Evolutionary conservation across 2,797 vertebrate genomes (phyloP).

Genomic region (Phataginus tetradactyla): DNA sequence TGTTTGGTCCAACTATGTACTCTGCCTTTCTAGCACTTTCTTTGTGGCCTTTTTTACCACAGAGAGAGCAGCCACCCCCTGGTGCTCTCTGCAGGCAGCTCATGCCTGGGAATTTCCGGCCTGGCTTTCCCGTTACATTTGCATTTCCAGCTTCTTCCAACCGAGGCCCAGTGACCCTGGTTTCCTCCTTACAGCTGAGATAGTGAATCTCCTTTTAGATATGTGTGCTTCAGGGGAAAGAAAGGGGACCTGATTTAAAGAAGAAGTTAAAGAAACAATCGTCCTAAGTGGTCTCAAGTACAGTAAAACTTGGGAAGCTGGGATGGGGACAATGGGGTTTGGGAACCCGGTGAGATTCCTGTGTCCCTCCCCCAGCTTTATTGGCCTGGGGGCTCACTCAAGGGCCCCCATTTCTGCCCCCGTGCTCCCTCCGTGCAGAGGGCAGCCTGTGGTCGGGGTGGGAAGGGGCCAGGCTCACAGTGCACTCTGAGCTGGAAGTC

Average conservation of each 20-base stretch:
- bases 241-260: background rate
- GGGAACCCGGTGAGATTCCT: background rate
- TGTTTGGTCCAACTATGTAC: rapidly evolving
- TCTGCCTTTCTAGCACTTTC: background rate
- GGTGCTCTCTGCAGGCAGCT: background rate
- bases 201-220: background rate
- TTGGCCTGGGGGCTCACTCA: rapidly evolving
- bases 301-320: background rate
- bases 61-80: too few species aligned
- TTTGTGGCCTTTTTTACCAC: background rate
- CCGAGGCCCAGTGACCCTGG: rapidly evolving
- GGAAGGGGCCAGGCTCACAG: constrained; percentile 80
- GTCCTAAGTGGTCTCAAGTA: rapidly evolving
- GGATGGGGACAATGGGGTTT: background rate
- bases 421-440: background rate
- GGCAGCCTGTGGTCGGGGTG: rapidly evolving
- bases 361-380: background rate
- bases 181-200: background rate
- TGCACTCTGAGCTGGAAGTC: constrained; percentile 90
- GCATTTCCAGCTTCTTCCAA: background rate
- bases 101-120: rapidly evolving
- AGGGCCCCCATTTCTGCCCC: background rate
- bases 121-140: background rate
- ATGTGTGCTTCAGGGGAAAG: background rate
- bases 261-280: background rate